Evolutionary conservation across 2,113 vertebrate species (phyloP), one percentile per base, ranked within the genome.

Genomic region (Mobula hypostoma): DNA sequence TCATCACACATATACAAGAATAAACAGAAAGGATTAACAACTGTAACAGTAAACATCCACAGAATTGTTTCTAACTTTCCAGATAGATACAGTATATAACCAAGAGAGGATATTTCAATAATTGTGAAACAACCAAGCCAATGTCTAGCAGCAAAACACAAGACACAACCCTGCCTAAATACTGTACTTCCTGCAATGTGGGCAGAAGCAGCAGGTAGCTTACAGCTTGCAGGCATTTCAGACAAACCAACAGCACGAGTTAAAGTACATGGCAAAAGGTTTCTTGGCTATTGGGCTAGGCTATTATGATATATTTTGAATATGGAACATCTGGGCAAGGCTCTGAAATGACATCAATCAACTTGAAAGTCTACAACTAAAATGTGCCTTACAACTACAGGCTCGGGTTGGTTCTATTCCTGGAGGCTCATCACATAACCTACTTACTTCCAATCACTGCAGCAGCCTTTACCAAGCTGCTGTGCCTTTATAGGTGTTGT

Each of bases 191-290:
- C 4, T 48, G 80, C 6, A 56, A 19, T 82, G 40, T 48, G 79
- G 21, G 40, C 58, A 58, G 56, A 87, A 87, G 82, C 82, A 87
- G 56, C 82, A 58, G 82, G 82, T 87, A 61, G 56, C 82, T 29
- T 6, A 29, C 82, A 87, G 82, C 82, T 48, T 87, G 82, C 24
- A 87, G 82, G 82, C 82, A 87, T 48, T 3, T 87, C 82, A 87
- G 24, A 29, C 48, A 87, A 61, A 48, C 48, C 82, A 58, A 87
- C 56, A 2, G 21, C 8, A 48, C 58, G 56, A 7, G 58, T 87
- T 61, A 61, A 61, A 87, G 58, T 87, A 87, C 40, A 83, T 48
- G 11, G 82, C 58, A 56, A 56, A 87, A 8, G 27, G 82, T 85
- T 85, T 85, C 82, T 61, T 19, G 82, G 21, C 82, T 56, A 27